Evolutionary conservation across 2,888 invertebrate genomes (phyloP), one percentile per base, ranked within the genome.

Genomic region (Nebria brevicollis): DNA sequence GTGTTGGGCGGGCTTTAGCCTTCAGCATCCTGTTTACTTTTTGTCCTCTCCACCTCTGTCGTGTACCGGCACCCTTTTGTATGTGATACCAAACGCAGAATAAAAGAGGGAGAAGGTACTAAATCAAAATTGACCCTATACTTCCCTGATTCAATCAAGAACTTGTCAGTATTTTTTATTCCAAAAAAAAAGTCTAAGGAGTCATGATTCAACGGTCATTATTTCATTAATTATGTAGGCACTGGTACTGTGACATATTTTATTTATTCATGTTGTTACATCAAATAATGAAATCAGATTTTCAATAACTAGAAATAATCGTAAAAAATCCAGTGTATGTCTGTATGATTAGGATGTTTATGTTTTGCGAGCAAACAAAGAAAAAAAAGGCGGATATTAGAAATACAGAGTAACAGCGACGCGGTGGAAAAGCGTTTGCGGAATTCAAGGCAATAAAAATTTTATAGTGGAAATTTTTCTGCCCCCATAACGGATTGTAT

Each of bases 81-180:
- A 20, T 20, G 20, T 66, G 66, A 15, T 66, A 5, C 66, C 66
- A 13, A 66, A 25, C 66, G 15, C 25, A 20, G 25, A 25, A 2
- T 25, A 66, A 65, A 64, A 41, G 41, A 5, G 72, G 77, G 20
- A 7, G 68, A 77, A 77, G 72, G 72, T 77, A 72, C 41, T 54
- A 72, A 72, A 72, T 54, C 68, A 54, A 72, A 65, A 77, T 77
- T 77, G 77, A 77, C 77, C 77, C 65, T 72, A 72, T 77, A 72
- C 70, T 72, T 72, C 66, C 13, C 66, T 13, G 25, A 25, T 66
- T 25, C n/a, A n/a, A 15, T 66, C n/a, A 15, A 66, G 25, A 25
- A 25, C 7, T 25, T 65, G 6, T 66, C 66, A 66, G 15, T 25
- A 13, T 4, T 66, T 25, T 66, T 0, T 66, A 34, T 34, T 1